Conservation (phyloP, 2,888 invertebrate genomes). For the Malachius bipustulatus region DNA sequence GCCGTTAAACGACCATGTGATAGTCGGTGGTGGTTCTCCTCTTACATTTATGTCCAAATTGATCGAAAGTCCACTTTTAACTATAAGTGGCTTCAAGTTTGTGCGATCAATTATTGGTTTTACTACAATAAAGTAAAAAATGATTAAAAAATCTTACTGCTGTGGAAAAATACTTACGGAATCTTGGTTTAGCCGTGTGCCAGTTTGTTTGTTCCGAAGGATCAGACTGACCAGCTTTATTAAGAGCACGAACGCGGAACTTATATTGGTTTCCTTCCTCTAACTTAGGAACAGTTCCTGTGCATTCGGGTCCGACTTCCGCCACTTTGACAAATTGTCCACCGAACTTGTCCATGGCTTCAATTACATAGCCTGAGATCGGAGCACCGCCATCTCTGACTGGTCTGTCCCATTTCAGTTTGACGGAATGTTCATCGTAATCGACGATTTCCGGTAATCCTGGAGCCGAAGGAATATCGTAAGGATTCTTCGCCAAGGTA, state of each 20-base stretch:
- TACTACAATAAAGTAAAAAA: constrained; percentile 45
- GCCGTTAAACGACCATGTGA: constrained; percentile 79
- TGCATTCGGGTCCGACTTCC: constrained; percentile 74
- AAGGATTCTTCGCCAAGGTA: constrained; percentile 94
- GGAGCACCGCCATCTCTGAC: constrained; percentile 87
- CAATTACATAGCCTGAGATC: constrained; percentile 85
- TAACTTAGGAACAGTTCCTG: constrained; percentile 77
- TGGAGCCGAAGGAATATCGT: constrained; percentile 75
- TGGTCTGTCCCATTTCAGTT: constrained; percentile 84
- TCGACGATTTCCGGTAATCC: constrained; percentile 85
- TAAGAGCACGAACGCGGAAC: constrained; percentile 86
- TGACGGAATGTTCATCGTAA: constrained; percentile 83
- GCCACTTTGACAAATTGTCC: constrained; percentile 75
- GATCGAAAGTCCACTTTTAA: constrained; percentile 82
- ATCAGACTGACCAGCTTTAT: constrained; percentile 89
- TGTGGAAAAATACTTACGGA: constrained; percentile 51
- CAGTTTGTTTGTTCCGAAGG: constrained; percentile 86
- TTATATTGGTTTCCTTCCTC: constrained; percentile 94
- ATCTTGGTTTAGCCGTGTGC: constrained; percentile 80
- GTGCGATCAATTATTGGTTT: constrained; percentile 91
- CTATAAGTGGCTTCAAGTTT: constrained; percentile 68
- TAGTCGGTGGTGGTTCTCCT: constrained; percentile 88
- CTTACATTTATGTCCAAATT: constrained; percentile 78
- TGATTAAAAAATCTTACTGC: constrained; percentile 1
- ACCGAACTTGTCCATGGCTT: constrained; percentile 81